Evolutionary conservation across 2,797 vertebrate genomes (phyloP), one percentile per base, ranked within the genome.

Genomic region (Sitta carolinensis): DNA sequence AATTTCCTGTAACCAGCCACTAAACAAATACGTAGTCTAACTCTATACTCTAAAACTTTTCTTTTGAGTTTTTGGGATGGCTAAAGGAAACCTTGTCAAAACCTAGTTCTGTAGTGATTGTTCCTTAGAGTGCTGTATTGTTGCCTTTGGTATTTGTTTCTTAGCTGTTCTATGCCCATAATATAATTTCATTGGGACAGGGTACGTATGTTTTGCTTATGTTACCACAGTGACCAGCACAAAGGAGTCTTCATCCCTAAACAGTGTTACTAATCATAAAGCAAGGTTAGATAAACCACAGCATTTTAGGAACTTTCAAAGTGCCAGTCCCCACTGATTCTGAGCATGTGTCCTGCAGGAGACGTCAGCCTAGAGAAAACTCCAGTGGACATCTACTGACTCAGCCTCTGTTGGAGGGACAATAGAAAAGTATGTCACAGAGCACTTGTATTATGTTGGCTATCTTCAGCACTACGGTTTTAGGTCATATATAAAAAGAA

Each of bases 201-300:
- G 18, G 19, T 29, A 11, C 2, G 2, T 6, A 5, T 45, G 10
- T 75, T 87, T 80, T 54, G 8, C 52, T 72, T 59, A 16, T 22
- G 29, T 74, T 93, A n/a, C 19, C 38, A 14, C n/a, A 80, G 30
- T 0, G 0, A 6, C 11, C 25, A 85, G n/a, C 29, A 66, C 12
- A 80, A 58, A 58, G 23, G 8, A 50, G 62, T 48, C 13, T 66
- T 95, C 36, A 52, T 84, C 40, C 13, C 26, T 75, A 43, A 70
- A 22, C 5, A 57, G 22, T 19, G 17, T 43, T 76, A 10, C 30
- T 58, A 55, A 43, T 50, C 3, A 8, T 17, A 20, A 88, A 77
- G 61, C 55, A 80, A 80, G 23, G 32, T 66, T 92, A 64, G 32
- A 61, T 42, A 63, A 80, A 8, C 7, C 32, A 69, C 10, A 67